phyloP scores from a whole-genome alignment of 1,140 invertebrate species.

The Aricia agestis region DNA sequence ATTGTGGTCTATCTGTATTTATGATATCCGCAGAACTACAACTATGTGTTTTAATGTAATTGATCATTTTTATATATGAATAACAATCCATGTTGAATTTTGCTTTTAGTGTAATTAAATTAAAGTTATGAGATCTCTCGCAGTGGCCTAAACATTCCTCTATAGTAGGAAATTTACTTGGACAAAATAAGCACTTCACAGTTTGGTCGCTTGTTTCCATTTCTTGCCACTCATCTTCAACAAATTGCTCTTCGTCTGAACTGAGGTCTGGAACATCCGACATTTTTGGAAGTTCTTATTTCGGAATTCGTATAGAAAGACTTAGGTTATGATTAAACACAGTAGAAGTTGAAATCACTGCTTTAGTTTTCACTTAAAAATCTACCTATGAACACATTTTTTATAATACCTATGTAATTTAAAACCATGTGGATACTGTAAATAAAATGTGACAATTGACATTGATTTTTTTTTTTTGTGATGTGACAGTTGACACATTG shows the following conservation, averaged over 20 bases:
- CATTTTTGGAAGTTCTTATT: constrained; percentile 37
- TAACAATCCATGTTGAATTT: constrained; percentile 89
- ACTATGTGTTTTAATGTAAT: constrained; percentile 86
- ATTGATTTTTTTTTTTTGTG: neutral
- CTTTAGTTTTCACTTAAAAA: constrained; percentile 1
- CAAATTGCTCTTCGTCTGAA: constrained; percentile 64
- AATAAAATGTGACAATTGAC: constrained; percentile 23
- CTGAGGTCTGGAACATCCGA: constrained; percentile 70
- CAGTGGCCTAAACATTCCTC: constrained; percentile 78
- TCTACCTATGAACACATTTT: too few relatives aligned
- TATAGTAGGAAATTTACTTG: constrained; percentile 68
- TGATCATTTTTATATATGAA: constrained; percentile 91
- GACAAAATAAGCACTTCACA: constrained; percentile 79
- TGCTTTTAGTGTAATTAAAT: constrained; percentile 80
- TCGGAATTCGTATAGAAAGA: neutral
- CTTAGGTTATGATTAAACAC: neutral
- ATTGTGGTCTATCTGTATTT: constrained; percentile 72
- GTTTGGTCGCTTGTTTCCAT: constrained; percentile 58
- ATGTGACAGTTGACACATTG: constrained; percentile 29
- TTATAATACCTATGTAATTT: constrained; percentile 19
- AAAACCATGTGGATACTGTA: constrained; percentile 43
- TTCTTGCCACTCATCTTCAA: constrained; percentile 74
- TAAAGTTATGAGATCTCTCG: constrained; percentile 81
- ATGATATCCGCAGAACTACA: constrained; percentile 77
- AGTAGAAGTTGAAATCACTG: neutral